Conservation (phyloP, 2,888 invertebrate genomes). For the Helicoverpa assulta region DNA sequence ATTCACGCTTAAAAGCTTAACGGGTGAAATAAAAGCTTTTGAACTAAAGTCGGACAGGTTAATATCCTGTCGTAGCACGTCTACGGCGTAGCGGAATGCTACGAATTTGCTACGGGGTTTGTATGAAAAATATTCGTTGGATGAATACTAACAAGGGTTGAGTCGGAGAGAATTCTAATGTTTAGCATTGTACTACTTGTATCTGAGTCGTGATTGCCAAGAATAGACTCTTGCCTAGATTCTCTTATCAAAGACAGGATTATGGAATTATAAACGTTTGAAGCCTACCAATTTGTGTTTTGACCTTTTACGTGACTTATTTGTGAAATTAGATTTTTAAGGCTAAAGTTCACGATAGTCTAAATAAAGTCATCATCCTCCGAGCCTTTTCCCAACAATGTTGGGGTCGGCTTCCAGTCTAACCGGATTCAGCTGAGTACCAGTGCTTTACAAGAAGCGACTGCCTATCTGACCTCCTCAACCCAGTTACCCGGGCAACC, state of each 20-base stretch:
- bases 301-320: background rate
- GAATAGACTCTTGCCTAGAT: slow-evolving; percentile 24
- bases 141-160: slow-evolving; percentile 46
- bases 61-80: slow-evolving; percentile 66
- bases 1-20: slow-evolving; percentile 51
- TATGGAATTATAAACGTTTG: slow-evolving; percentile 22
- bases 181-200: slow-evolving; percentile 22
- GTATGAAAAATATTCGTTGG: slow-evolving; percentile 54
- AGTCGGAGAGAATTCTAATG: slow-evolving; percentile 21
- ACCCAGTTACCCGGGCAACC: no score
- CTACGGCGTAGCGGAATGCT: slow-evolving; percentile 58
- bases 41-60: slow-evolving; percentile 55
- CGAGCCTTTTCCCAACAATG: no score
- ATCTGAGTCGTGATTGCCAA: slow-evolving; percentile 15
- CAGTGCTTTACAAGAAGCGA: no score
- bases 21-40: slow-evolving; percentile 58
- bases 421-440: no score
- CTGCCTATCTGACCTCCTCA: no score
- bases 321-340: background rate
- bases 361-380: no score
- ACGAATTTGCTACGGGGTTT: slow-evolving; percentile 59
- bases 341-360: background rate
- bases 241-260: slow-evolving; percentile 14
- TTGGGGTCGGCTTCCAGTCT: no score
- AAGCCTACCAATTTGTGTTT: slow-evolving; percentile 6